A percentile compares a stretch with the other conserved stretches of the same genome.
phyloP scores from a whole-genome alignment of 1,140 invertebrate genomes.

The Pseudomyrmex pallidus region DNA sequence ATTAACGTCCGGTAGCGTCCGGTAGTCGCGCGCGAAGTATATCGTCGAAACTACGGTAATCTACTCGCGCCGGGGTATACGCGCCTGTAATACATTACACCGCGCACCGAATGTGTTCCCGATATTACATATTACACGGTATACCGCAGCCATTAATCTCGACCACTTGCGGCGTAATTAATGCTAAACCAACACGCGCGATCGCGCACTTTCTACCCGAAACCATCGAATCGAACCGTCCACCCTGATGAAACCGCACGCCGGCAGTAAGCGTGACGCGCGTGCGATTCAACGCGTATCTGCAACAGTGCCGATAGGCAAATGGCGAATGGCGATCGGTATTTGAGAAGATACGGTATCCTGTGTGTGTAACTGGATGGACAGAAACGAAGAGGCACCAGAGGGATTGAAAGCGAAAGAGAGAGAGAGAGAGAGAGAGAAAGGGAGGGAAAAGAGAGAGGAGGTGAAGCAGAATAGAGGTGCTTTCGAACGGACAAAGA shows the following conservation, averaged over 20 bases:
- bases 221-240: conserved; percentile 64
- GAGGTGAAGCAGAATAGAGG: conserved; percentile 36
- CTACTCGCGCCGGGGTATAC: conserved; percentile 37
- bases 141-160: conserved; percentile 66
- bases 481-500: conserved; percentile 52
- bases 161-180: conserved; percentile 68
- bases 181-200: conserved; percentile 61
- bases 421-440: neutral
- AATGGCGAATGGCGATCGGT: conserved; percentile 70
- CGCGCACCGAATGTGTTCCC: conserved; percentile 49
- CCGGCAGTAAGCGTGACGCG: conserved; percentile 62
- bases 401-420: conserved; percentile 25
- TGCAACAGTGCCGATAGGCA: conserved; percentile 76
- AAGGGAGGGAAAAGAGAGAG: neutral
- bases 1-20: conserved; percentile 28
- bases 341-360: conserved; percentile 24
- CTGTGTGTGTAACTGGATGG: neutral
- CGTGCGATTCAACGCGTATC: conserved; percentile 56
- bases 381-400: conserved; percentile 11
- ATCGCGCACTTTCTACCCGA: conserved; percentile 49
- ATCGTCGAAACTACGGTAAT: conserved; percentile 55
- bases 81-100: conserved; percentile 56
- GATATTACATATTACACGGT: conserved; percentile 59
- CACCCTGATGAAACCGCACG: conserved; percentile 42
- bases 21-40: conserved; percentile 5